These are phyloP conservation scores for Tiliqua scincoides DNA, from an alignment of 2,113 vertebrate genomes.

Conservation along the genomic window DNA sequence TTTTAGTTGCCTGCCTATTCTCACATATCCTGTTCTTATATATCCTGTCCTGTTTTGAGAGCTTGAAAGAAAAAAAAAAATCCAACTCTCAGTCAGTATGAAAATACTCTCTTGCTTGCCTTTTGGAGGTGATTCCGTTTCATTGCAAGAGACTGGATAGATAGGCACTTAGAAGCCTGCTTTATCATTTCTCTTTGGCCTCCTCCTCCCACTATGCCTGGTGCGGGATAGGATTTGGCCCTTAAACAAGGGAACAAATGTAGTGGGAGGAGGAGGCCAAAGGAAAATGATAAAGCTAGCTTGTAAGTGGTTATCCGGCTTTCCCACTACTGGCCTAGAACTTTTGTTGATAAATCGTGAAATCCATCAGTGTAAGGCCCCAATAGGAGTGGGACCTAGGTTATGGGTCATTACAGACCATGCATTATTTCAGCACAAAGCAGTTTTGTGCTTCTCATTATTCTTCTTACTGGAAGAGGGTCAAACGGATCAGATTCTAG, in stretches of 20 bases:
- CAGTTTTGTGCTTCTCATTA: background rate
- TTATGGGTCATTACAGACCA: background rate
- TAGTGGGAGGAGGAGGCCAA: too few species aligned
- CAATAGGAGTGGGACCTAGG: too few species aligned
- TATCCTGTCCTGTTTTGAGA: too few species aligned
- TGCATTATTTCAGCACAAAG: background rate
- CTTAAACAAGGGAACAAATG: too few species aligned
- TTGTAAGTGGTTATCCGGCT: too few species aligned
- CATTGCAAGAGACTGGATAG: background rate
- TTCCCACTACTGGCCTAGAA: too few species aligned
- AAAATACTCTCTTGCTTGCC: too few species aligned
- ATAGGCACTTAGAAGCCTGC: background rate
- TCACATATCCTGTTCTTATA: too few species aligned
- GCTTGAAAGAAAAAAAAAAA: background rate
- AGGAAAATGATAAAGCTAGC: too few species aligned
- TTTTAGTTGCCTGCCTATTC: background rate
- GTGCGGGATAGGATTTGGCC: too few species aligned
- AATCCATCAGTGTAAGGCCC: too few species aligned
- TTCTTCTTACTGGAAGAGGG: background rate
- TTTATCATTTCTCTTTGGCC: background rate
- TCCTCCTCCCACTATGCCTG: background rate
- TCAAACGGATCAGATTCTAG: background rate
- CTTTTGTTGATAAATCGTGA: too few species aligned
- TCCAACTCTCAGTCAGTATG: background rate
- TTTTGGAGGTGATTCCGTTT: background rate